Conservation (phyloP, 2,797 vertebrate species). For the Gallinago solitaria region DNA sequence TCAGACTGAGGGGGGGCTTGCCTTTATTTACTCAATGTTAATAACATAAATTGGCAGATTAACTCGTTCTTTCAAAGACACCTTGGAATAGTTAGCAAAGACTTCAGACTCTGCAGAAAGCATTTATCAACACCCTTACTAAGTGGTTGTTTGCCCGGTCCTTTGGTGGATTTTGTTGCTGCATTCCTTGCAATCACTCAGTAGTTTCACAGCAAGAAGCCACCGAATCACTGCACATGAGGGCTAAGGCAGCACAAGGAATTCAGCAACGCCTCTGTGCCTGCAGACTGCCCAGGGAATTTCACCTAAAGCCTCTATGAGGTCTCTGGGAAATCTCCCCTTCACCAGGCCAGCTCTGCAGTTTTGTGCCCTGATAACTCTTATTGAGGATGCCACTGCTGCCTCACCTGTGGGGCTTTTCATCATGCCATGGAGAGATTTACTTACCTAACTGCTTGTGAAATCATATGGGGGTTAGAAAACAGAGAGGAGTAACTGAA, state of each 20-base stretch:
- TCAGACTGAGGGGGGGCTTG: fast-evolving
- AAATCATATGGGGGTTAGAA: not conserved
- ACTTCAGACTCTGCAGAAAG: not conserved
- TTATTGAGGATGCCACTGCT: not conserved
- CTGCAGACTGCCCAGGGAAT: not conserved
- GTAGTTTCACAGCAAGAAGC: not conserved
- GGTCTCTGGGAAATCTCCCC: not conserved
- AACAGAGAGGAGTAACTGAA: not conserved
- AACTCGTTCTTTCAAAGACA: not conserved
- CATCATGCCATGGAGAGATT: not conserved
- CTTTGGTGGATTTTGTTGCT: not conserved
- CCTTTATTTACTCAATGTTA: not conserved
- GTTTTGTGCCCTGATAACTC: not conserved
- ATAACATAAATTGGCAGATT: not conserved
- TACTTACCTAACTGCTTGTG: not conserved
- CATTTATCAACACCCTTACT: not conserved
- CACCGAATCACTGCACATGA: not conserved
- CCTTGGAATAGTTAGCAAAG: not conserved
- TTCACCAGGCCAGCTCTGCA: not conserved
- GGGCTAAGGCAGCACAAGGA: not conserved
- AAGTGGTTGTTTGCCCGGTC: not conserved
- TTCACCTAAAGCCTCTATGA: not conserved
- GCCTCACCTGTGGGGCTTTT: not conserved
- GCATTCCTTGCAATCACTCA: not conserved
- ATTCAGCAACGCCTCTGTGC: not conserved